Base-by-base conservation (phyloP, 2,113 vertebrate genomes). In the Pollachius pollachius region DNA sequence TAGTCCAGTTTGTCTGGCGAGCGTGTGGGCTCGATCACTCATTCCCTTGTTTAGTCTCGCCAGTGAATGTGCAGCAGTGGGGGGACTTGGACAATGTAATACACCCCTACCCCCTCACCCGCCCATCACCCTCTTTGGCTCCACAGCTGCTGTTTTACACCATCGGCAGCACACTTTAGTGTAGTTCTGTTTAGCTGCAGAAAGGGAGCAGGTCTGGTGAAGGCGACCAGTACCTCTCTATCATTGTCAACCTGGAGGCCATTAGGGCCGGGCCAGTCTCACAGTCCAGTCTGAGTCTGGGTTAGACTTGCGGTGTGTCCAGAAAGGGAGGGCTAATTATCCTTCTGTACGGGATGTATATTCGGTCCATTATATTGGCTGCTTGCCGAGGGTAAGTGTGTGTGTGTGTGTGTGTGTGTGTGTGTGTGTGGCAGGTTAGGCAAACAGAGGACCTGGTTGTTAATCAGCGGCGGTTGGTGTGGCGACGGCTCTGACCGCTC, bases 11-110 rank as follows among this genome's bases (percentile, higher is more conserved):
- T 71, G 52, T 54, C 13, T 34, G 30, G 52, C 52, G 12, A 54
- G 9, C 52, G 9, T 16, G 52, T 16, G 52, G 16, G 52, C 16
- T 61, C 67, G 30, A 59, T 73, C 65, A 11, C n/a, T 77, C 83
- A 80, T 82, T 60, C 72, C 77, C 85, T 69, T 84, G 82, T 85
- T 87, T 87, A 84, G 82, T 79, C 73, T 85, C 54, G 19, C 66
- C 60, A 41, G 67, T 70, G 73, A 89, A 82, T 84, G 80, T 67
- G 60, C 69, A 64, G 73, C 75, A 15, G 23, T 60, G n/a, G 17
- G 59, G 30, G 30, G 30, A 34, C 30, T 34, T 34, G 30, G 30
- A 34, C 30, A 34, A 3, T 34, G 30, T 34, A 34, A 4, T 34
- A 5, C 30, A 34, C 30, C 30, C 4, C 30, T 34, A 1, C 30